Conservation (phyloP, 2,113 vertebrate genomes). For the Tachycineta bicolor region DNA sequence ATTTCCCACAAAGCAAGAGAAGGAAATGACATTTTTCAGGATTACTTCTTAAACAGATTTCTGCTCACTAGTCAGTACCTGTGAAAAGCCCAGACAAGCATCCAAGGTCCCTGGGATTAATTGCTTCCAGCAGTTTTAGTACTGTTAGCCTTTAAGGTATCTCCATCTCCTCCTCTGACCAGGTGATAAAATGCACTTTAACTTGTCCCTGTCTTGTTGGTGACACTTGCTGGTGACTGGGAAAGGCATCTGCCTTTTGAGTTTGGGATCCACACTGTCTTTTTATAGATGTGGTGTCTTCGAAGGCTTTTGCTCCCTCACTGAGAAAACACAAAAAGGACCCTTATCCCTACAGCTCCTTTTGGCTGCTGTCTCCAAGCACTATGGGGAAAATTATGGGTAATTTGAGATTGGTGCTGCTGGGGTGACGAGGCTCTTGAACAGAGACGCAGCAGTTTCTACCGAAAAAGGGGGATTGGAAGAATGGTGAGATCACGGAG, state of each 20-base stretch:
- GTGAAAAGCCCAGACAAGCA: not conserved
- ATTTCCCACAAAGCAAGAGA: not conserved
- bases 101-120: not conserved
- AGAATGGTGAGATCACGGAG: not conserved
- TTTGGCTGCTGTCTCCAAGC: not conserved
- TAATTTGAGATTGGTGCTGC: not conserved
- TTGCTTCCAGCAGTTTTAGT: not conserved
- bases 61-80: not conserved
- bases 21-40: not conserved
- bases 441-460: not conserved
- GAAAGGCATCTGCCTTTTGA: not conserved
- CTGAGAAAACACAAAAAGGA: not conserved
- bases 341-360: not conserved
- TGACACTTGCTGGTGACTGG: not conserved
- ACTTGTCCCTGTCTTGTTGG: not conserved
- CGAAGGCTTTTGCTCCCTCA: not conserved
- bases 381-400: accelerated
- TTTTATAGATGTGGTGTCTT: not conserved
- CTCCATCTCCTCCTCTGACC: not conserved
- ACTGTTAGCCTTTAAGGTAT: not conserved
- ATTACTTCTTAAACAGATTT: not conserved
- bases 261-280: not conserved
- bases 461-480: not conserved
- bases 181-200: constrained; percentile 27
- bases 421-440: not conserved